Conservation (phyloP, 64 coral and sea anemone genomes). For the Porites australiensis region DNA sequence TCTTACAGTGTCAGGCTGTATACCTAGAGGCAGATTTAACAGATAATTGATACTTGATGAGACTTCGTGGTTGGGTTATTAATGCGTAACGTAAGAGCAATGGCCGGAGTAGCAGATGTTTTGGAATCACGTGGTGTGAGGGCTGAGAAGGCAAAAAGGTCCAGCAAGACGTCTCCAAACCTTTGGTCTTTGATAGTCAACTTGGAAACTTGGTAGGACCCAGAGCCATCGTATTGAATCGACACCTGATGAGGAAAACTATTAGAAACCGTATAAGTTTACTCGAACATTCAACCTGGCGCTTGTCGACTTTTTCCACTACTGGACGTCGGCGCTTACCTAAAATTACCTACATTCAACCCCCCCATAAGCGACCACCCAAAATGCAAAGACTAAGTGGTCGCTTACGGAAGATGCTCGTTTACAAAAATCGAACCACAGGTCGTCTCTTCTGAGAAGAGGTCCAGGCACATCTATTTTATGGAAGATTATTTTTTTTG, state of each 20-base stretch:
- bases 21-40: slow-evolving; percentile 81
- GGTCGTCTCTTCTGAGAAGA: too few species aligned
- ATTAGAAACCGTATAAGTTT: too few species aligned
- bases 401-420: too few species aligned
- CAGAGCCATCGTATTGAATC: slow-evolving; percentile 75
- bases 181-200: slow-evolving; percentile 25
- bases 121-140: slow-evolving; percentile 82
- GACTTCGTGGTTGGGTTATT: slow-evolving; percentile 64
- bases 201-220: slow-evolving; percentile 87
- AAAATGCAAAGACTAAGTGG: too few species aligned
- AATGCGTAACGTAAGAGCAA: slow-evolving; percentile 80
- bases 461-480: too few species aligned
- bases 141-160: slow-evolving; percentile 76
- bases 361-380: too few species aligned
- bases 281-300: too few species aligned
- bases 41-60: slow-evolving; percentile 70
- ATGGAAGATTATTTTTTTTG: too few species aligned
- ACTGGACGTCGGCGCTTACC: too few species aligned
- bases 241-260: slow-evolving; percentile 22
- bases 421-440: too few species aligned
- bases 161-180: slow-evolving; percentile 60
- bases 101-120: slow-evolving; percentile 77
- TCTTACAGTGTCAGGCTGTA: slow-evolving; percentile 80
- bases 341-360: too few species aligned
- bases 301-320: too few species aligned